Evolutionary conservation across 2,888 invertebrate species (phyloP), one percentile per base, ranked within the genome.

Genomic region (Autographa gamma): DNA sequence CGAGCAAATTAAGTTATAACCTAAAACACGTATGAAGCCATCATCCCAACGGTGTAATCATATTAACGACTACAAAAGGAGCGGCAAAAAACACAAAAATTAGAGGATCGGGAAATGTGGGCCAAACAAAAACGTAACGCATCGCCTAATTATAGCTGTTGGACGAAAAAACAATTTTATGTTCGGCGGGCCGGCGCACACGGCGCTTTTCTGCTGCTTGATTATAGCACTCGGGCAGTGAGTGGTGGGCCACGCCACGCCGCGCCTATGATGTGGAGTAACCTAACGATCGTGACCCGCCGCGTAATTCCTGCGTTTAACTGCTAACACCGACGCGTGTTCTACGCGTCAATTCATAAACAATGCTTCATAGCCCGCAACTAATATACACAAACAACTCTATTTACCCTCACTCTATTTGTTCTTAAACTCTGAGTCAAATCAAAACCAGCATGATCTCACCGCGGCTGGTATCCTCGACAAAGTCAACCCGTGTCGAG

Each of bases 1-100:
- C 93, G 92, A 89, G 91, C 94, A 95, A 95, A 95, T 95, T 95
- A 95, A 95, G 95, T 95, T 95, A 95, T 95, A 95, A 95, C 93
- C 94, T 95, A 94, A 95, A 95, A 95, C 95, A 95, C 94, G 95
- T 95, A 95, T 95, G 95, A 95, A 95, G 95, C 95, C 94, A 95
- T 95, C 95, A 95, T 94, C 95, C 93, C 91, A 92, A 94, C 93
- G 93, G 93, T 95, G 94, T 95, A 95, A 95, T 95, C 95, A 95
- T 95, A 95, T 95, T 95, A 95, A 95, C 95, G 95, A 95, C 95
- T 95, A 95, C 95, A 95, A 95, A 95, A 95, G 95, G 91, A 92
- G 91, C 92, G 92, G 93, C 93, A 94, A 95, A 95, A 95, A 95
- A 94, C 90, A 90, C 88, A 93, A 93, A 95, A 95, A 95, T 95